Evolutionary conservation across 2,113 vertebrate genomes (phyloP).

Genomic region (Callionymus lyra): DNA sequence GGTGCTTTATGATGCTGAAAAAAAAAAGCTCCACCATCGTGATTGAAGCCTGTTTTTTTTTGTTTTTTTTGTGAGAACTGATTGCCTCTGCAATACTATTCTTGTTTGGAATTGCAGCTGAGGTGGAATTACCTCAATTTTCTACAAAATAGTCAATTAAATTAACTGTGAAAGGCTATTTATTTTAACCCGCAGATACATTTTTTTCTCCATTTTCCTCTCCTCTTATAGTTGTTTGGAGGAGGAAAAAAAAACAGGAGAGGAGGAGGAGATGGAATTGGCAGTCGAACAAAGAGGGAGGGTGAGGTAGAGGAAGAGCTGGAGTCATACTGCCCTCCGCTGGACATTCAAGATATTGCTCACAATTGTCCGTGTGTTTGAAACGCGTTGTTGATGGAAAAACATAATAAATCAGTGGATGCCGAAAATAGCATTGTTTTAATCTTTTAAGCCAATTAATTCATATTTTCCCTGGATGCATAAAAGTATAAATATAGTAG

Average conservation of each 20-base stretch:
- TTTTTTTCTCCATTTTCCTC: conserved; percentile 51
- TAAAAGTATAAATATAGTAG: neutral
- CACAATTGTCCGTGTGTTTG: too few species aligned
- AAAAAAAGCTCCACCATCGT: conserved; percentile 40
- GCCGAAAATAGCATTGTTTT: too few species aligned
- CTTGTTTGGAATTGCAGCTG: conserved; percentile 64
- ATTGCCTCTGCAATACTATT: conserved; percentile 57
- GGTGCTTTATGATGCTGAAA: conserved; percentile 34
- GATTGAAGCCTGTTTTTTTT: conserved; percentile 49
- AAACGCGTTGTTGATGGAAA: neutral
- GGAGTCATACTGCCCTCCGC: conserved; percentile 69
- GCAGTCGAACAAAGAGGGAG: conserved; percentile 68
- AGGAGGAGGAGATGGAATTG: conserved; percentile 36
- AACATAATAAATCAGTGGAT: too few species aligned
- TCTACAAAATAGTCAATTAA: conserved; percentile 74
- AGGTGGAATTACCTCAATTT: conserved; percentile 70
- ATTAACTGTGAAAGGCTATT: conserved; percentile 76
- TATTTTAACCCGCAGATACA: conserved; percentile 72
- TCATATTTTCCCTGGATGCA: too few species aligned
- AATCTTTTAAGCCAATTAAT: too few species aligned
- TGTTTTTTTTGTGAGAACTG: conserved; percentile 48
- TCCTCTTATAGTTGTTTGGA: conserved; percentile 46
- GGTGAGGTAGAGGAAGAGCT: conserved; percentile 20
- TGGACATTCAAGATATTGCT: conserved; percentile 26
- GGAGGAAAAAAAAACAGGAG: conserved; percentile 32